A percentile compares a stretch with the other conserved stretches of the same genome.
phyloP scores from a whole-genome alignment of 2,888 invertebrate species.

The Macropis europaea region DNA sequence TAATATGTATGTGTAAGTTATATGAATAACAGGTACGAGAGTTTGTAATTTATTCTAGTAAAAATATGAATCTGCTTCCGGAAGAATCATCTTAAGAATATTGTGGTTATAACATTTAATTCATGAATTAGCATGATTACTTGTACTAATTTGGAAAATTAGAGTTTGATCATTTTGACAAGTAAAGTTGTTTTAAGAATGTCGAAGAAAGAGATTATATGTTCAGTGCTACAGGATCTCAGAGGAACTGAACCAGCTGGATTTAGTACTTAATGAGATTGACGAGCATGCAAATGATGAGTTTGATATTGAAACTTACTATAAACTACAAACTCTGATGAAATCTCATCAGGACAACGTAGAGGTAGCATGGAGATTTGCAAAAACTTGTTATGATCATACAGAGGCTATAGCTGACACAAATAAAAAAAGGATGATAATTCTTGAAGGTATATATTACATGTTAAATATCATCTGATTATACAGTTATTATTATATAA shows the following conservation, averaged over 20 bases:
- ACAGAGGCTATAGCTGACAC: constrained; percentile 55
- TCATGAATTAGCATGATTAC: constrained; percentile 29
- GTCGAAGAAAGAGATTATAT: constrained; percentile 73
- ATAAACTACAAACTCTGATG: constrained; percentile 65
- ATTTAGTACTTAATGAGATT: constrained; percentile 61
- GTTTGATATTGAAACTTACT: constrained; percentile 59
- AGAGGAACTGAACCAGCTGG: constrained; percentile 66
- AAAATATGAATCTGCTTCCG: constrained; percentile 32
- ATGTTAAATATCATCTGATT: no score
- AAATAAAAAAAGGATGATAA: constrained; percentile 56
- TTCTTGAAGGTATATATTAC: constrained; percentile 68
- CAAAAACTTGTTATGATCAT: constrained; percentile 70
- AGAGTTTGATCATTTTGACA: constrained; percentile 40
- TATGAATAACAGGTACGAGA: constrained; percentile 24
- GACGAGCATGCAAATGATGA: constrained; percentile 57
- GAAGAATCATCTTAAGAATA: constrained; percentile 45
- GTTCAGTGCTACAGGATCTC: constrained; percentile 75
- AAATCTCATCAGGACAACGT: constrained; percentile 68
- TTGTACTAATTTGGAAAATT: constrained; percentile 30
- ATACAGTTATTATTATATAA: no score
- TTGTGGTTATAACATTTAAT: constrained; percentile 21
- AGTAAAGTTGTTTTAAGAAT: constrained; percentile 34
- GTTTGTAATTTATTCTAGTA: constrained; percentile 45
- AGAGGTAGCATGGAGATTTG: constrained; percentile 75
- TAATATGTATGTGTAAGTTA: constrained; percentile 21